phyloP scores from a whole-genome alignment of 2,888 invertebrate genomes.

The Nesidiocoris tenuis region DNA sequence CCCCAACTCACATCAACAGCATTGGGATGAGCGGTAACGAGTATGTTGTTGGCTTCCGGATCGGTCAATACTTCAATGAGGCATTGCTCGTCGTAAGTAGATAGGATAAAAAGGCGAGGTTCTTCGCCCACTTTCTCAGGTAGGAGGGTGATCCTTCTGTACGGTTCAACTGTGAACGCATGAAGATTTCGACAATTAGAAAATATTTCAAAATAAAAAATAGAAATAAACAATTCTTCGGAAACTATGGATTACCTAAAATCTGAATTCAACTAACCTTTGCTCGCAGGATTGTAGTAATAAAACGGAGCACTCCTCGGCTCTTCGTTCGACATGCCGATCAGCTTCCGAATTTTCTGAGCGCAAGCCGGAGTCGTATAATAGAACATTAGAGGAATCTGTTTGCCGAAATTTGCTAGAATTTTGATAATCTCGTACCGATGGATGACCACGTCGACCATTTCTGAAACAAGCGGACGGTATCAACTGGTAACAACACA shows the following conservation, averaged over 20 bases:
- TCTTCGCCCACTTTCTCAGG: conserved; percentile 70
- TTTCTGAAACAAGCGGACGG: conserved; percentile 56
- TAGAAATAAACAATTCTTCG: not conserved
- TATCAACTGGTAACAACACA: too few species aligned
- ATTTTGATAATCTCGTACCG: conserved; percentile 71
- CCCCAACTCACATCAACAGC: conserved; percentile 25
- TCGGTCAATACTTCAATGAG: conserved; percentile 70
- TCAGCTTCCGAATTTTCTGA: conserved; percentile 64
- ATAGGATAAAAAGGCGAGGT: conserved; percentile 64
- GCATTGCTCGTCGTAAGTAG: conserved; percentile 54
- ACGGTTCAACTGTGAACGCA: conserved; percentile 60
- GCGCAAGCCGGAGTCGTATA: conserved; percentile 72
- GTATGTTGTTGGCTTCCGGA: conserved; percentile 77
- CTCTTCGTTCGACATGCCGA: conserved; percentile 64
- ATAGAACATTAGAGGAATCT: conserved; percentile 76
- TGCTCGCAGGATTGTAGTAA: conserved; percentile 58
- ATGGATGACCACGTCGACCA: conserved; percentile 68
- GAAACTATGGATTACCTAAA: not conserved
- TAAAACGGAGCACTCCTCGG: conserved; percentile 52
- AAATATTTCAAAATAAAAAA: conserved; percentile 2
- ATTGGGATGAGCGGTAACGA: conserved; percentile 69
- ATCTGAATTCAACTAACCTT: conserved; percentile 54
- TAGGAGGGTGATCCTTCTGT: conserved; percentile 73
- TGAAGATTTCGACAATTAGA: not conserved
- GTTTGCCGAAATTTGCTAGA: conserved; percentile 73